Evolutionary conservation across 92 coral and sea anemone species (phyloP).

Genomic region (Chrysogorgia sp.): DNA sequence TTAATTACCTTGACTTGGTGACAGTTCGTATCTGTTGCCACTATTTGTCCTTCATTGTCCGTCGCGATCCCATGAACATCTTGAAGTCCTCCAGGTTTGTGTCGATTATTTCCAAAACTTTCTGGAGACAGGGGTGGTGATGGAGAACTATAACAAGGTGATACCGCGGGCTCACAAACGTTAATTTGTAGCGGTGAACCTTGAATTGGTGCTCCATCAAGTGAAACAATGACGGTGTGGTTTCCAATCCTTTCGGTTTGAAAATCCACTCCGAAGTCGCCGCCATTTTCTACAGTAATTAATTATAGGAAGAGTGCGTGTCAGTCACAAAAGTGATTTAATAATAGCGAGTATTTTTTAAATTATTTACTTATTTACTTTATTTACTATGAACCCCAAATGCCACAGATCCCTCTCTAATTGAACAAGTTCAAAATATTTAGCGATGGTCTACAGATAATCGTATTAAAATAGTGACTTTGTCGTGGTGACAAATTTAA

Average conservation of each 20-base stretch:
- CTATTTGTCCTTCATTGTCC: slow-evolving; percentile 77
- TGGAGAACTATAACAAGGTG: slow-evolving; percentile 20
- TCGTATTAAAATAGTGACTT: no score
- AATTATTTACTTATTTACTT: no score
- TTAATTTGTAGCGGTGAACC: slow-evolving; percentile 22
- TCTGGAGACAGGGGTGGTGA: neutral
- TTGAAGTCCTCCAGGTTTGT: slow-evolving; percentile 77
- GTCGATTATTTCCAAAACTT: slow-evolving; percentile 73
- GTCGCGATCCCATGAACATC: slow-evolving; percentile 94
- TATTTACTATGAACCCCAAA: no score
- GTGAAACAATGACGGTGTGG: slow-evolving; percentile 20
- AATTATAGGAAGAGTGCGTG: no score
- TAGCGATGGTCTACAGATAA: no score
- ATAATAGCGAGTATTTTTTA: no score
- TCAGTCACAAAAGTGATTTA: neutral
- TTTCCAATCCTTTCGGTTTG: slow-evolving; percentile 33
- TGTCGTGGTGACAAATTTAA: no score
- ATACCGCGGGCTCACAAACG: slow-evolving; percentile 2
- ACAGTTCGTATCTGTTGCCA: slow-evolving; percentile 86
- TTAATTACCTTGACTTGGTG: slow-evolving; percentile 83
- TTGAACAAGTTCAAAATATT: no score
- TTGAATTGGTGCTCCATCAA: slow-evolving; percentile 25
- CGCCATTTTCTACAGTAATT: slow-evolving; percentile 21
- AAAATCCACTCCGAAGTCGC: slow-evolving; percentile 26
- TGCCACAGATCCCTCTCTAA: no score